Conservation (phyloP, 53 echinoderm and acorn worm genomes). For the Stichopus horrens region DNA sequence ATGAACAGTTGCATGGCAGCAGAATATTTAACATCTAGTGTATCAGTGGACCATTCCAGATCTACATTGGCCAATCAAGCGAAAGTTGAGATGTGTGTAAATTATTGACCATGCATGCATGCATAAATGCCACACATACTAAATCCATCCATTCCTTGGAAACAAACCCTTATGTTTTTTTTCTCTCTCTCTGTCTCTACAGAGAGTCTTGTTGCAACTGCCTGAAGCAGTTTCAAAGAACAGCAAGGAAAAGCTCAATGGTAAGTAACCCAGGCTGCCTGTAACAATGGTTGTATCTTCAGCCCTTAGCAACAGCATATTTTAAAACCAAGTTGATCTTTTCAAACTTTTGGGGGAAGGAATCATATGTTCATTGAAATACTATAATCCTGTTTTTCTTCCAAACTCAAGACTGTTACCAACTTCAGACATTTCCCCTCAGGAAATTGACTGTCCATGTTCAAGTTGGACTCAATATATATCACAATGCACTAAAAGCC, state of each 20-base stretch:
- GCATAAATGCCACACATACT: too few relatives aligned
- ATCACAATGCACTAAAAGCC: too few relatives aligned
- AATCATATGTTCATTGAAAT: background rate
- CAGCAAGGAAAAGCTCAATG: background rate
- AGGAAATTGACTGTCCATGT: background rate
- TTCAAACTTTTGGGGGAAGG: background rate
- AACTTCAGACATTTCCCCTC: constrained; percentile 18
- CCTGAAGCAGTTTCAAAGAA: background rate
- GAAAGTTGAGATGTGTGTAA: too few relatives aligned
- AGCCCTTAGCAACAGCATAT: background rate
- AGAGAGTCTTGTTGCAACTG: background rate
- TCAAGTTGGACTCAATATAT: too few relatives aligned
- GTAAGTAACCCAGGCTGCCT: background rate
- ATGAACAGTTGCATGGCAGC: too few relatives aligned
- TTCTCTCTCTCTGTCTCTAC: background rate
- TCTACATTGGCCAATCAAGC: too few relatives aligned
- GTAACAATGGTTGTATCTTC: background rate
- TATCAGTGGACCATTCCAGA: too few relatives aligned
- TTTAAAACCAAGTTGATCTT: background rate
- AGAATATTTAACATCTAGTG: too few relatives aligned
- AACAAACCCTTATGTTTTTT: background rate
- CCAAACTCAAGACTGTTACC: background rate
- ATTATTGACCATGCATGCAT: too few relatives aligned
- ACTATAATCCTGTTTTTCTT: background rate
- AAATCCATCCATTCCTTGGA: too few relatives aligned